Base-by-base conservation (phyloP, 2,888 invertebrate genomes). In the Sacculina carcini region DNA sequence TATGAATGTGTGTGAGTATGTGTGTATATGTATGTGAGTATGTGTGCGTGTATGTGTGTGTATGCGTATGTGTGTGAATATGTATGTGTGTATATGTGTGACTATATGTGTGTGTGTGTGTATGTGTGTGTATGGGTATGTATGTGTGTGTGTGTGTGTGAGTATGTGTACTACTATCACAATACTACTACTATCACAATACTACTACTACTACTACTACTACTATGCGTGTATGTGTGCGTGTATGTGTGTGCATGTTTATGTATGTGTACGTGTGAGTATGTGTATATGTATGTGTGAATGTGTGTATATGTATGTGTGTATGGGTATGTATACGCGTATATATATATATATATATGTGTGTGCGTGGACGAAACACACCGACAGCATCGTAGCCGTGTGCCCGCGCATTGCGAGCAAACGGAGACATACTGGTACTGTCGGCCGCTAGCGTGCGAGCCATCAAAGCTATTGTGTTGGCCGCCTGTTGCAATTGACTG, bases 401-500 rank as follows among this genome's bases (percentile, higher is more conserved):
- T 62, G 85, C 79, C 58, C 83, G 73, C 55, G 94, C 94, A 67
- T 82, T 85, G 64, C 81, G 76, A 47, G 90, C 86, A 69, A 96
- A 96, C 12, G 94, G 94, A 56, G 92, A 92, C 73, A 90, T 77
- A 64, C 87, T 90, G 62, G 82, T 82, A 61, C 83, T 82, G 66
- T 96, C 94, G 63, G 89, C 85, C 40, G 92, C 89, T 51, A 94
- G 73, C 61, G 82, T 81, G 58, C 90, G 74, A 32, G 96, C 94
- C 79, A 90, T 87, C 71, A 87, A 77, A 29, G 92, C 94, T 65
- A 96, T 80, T 51, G 85, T 78, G 69, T 92, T 90, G 55, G 90
- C 92, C 55, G 86, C 85, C 60, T 77, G 79, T 67, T 92, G 90
- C 59, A 92, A 71, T 60, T 75, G 73, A 57, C 74, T 72, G 42